A percentile compares a stretch with the other conserved stretches of the same genome.
Evolutionary conservation across 2,797 vertebrate species (phyloP).

Genomic region (Hydrocynus forskahlii): DNA sequence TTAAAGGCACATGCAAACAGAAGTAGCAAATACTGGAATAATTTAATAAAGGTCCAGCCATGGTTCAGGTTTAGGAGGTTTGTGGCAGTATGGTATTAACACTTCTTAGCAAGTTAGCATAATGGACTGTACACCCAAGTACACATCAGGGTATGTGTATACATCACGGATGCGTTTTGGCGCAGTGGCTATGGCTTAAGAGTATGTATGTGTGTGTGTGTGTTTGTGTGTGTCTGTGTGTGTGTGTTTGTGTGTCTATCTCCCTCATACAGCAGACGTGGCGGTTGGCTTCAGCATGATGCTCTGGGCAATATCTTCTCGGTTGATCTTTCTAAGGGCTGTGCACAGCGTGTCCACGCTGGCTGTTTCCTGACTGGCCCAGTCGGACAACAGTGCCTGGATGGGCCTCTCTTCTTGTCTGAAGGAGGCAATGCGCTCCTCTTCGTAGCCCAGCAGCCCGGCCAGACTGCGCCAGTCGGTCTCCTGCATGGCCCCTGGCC

Average conservation of each 20-base stretch:
- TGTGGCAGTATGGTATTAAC: slow-evolving; percentile 27
- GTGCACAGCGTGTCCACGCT: slow-evolving; percentile 87
- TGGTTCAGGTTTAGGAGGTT: slow-evolving; percentile 16
- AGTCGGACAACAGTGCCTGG: slow-evolving; percentile 87
- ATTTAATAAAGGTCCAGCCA: slow-evolving; percentile 19
- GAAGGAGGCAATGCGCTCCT: slow-evolving; percentile 90
- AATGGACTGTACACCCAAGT: slow-evolving; percentile 20
- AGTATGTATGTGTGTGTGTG: slow-evolving; percentile 27
- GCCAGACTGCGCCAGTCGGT: slow-evolving; percentile 92
- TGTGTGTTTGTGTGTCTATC: slow-evolving; percentile 18
- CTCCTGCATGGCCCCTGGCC: slow-evolving; percentile 77
- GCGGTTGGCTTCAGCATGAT: slow-evolving; percentile 86
- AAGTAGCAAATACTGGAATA: slow-evolving; percentile 12
- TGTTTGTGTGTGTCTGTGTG: slow-evolving; percentile 13
- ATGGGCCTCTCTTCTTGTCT: slow-evolving; percentile 86
- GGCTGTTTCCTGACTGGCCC: slow-evolving; percentile 90
- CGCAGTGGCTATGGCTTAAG: slow-evolving; percentile 32
- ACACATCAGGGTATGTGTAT: slow-evolving; percentile 28
- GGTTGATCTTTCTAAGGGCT: slow-evolving; percentile 89
- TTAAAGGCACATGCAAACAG: slow-evolving; percentile 32
- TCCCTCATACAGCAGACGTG: slow-evolving; percentile 85
- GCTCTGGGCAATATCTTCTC: slow-evolving; percentile 90
- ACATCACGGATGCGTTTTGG: slow-evolving; percentile 10
- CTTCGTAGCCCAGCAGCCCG: slow-evolving; percentile 89
- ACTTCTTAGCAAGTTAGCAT: slow-evolving; percentile 23